phyloP scores from a whole-genome alignment of 2,888 invertebrate species.

The Punctoribates punctum region DNA sequence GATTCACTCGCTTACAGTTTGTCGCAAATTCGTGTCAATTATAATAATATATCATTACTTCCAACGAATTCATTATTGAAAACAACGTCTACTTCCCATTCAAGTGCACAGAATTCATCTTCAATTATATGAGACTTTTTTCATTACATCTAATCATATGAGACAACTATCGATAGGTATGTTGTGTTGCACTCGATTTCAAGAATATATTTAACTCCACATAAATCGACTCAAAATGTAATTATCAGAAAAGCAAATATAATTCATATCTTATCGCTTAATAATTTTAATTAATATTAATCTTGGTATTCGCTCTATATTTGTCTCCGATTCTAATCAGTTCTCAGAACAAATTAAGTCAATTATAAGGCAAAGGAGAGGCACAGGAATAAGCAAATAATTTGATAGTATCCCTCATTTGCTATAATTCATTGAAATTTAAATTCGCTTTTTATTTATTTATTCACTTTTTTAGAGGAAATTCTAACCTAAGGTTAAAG shows the following conservation, averaged over 20 bases:
- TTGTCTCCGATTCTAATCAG: too few species aligned
- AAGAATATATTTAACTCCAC: neutral
- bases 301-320: too few species aligned
- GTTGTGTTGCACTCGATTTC: constrained; percentile 3
- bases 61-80: neutral
- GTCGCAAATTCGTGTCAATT: constrained; percentile 9
- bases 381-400: too few species aligned
- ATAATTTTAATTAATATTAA: neutral
- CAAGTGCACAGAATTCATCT: neutral
- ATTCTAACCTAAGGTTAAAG: neutral
- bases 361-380: too few species aligned
- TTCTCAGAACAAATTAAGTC: too few species aligned
- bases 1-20: neutral
- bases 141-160: neutral
- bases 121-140: neutral
- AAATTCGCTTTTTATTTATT: neutral
- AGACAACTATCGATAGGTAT: constrained; percentile 4
- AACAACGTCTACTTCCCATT: neutral
- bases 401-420: too few species aligned
- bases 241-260: neutral
- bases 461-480: too few species aligned
- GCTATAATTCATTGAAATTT: neutral
- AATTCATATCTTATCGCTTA: neutral
- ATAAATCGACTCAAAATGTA: neutral
- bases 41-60: neutral